phyloP scores from a whole-genome alignment of 2,113 vertebrate species.

The Myrmecobius fasciatus region DNA sequence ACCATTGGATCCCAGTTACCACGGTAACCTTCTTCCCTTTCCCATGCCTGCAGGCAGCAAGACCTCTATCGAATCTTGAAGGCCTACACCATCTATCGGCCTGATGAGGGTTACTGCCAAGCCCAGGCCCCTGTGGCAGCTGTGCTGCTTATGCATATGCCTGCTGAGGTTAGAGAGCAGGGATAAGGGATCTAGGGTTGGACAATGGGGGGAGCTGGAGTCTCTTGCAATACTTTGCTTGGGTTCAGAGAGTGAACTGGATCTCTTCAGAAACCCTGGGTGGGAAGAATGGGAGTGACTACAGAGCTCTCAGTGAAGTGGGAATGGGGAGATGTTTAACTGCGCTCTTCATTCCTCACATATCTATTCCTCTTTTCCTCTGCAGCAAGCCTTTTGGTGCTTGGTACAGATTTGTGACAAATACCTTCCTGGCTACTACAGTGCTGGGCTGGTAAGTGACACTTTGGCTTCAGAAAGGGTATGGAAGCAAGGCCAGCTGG shows the following conservation, averaged over 20 bases:
- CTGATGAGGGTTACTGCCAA: conserved; percentile 94
- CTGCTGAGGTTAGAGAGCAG: conserved; percentile 88
- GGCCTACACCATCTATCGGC: conserved; percentile 93
- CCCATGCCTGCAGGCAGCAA: conserved; percentile 87
- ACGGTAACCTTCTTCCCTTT: background rate
- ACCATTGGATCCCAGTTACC: background rate
- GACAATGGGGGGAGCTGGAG: background rate
- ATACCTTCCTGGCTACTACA: conserved; percentile 95
- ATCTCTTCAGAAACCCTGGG: background rate
- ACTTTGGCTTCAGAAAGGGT: background rate
- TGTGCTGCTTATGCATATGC: conserved; percentile 96
- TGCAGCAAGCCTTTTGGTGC: conserved; percentile 96
- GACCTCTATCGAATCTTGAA: conserved; percentile 94
- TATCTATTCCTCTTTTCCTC: conserved; percentile 52
- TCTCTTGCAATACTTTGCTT: background rate
- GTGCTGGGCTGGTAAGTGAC: conserved; percentile 91
- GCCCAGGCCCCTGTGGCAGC: conserved; percentile 94
- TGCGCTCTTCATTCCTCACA: conserved; percentile 28
- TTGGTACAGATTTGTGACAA: conserved; percentile 96
- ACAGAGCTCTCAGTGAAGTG: background rate
- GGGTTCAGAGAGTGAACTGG: background rate
- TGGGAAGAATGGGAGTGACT: background rate
- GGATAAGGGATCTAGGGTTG: background rate
- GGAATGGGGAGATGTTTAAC: background rate
- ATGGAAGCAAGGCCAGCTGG: background rate